phyloP scores from a whole-genome alignment of 2,797 vertebrate species.

The Acrocephalus scirpaceus region DNA sequence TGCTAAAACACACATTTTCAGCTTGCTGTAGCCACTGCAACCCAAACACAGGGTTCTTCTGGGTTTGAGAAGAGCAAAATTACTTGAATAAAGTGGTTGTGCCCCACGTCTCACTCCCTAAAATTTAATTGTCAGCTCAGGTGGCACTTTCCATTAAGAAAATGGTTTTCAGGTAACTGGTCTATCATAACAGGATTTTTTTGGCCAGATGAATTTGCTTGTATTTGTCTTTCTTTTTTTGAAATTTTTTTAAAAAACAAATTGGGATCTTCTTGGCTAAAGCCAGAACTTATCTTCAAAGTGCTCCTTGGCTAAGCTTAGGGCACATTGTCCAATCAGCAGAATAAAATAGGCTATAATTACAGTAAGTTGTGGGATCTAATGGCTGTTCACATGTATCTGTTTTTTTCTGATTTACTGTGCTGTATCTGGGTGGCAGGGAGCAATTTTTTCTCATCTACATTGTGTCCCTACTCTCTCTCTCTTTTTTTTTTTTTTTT shows the following conservation, averaged over 20 bases:
- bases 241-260: not conserved
- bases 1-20: not conserved
- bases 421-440: not conserved
- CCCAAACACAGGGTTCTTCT: not conserved
- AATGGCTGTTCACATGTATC: not conserved
- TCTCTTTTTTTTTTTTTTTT: too few species aligned
- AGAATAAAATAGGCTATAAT: not conserved
- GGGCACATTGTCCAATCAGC: not conserved
- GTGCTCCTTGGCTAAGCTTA: not conserved
- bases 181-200: not conserved
- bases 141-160: slow-evolving; percentile 40
- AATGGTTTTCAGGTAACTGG: not conserved
- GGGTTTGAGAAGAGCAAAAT: slow-evolving; percentile 5
- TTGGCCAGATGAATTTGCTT: not conserved
- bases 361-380: not conserved
- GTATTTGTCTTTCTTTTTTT: not conserved
- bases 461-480: not conserved
- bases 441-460: not conserved
- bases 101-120: not conserved
- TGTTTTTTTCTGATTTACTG: not conserved
- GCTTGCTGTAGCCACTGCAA: not conserved
- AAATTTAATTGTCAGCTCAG: not conserved
- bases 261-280: not conserved
- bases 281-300: not conserved
- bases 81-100: not conserved